Percentiles rank a stretch among this genome's conserved stretches.
Conservation (phyloP, 2,888 invertebrate genomes). For the Plebejus argus region DNA sequence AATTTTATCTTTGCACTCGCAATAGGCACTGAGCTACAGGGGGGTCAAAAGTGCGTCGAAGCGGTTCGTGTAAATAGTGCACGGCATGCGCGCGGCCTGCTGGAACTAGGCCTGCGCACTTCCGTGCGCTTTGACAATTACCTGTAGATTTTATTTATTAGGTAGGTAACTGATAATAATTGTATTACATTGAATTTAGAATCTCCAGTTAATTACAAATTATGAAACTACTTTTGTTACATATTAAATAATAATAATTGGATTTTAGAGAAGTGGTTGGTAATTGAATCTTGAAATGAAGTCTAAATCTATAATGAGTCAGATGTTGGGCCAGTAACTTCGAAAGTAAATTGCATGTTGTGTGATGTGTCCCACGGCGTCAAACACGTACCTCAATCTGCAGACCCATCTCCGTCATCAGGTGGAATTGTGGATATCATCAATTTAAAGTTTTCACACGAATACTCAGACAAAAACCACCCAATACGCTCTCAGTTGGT, state of each 20-base stretch:
- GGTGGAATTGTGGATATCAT: not conserved
- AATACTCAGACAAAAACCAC: not conserved
- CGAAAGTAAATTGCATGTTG: slow-evolving; percentile 45
- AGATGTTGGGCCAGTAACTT: not conserved
- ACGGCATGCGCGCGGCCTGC: no score
- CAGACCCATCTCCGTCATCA: slow-evolving; percentile 31
- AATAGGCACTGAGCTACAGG: no score
- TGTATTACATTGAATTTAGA: not conserved
- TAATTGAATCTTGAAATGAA: not conserved
- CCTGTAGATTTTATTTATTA: not conserved
- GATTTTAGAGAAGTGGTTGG: not conserved
- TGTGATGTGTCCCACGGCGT: slow-evolving; percentile 34
- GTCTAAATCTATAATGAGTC: no score
- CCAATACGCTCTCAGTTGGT: not conserved
- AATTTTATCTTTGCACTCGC: no score
- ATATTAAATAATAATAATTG: not conserved
- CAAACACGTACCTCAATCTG: slow-evolving; percentile 31
- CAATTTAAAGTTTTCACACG: slow-evolving; percentile 31
- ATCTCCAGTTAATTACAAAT: not conserved
- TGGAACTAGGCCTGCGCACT: no score
- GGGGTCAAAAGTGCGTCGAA: no score
- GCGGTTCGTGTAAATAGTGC: no score
- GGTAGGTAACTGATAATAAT: not conserved
- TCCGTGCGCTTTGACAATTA: no score
- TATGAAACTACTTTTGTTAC: not conserved